Percentiles rank a stretch among this genome's conserved stretches.
Conservation (phyloP, 2,113 vertebrate genomes). For the Hylia prasina region DNA sequence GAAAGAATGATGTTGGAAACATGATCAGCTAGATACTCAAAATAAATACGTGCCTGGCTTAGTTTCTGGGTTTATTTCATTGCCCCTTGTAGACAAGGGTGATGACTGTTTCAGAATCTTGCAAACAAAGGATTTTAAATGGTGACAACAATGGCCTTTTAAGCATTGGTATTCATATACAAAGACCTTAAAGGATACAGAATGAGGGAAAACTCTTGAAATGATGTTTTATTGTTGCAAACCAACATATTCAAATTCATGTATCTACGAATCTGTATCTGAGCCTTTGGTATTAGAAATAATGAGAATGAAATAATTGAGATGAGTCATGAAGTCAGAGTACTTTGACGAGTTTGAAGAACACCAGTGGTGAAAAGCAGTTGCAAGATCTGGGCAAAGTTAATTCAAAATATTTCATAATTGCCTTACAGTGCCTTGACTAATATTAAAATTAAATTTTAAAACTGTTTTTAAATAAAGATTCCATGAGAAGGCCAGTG, state of each 20-base stretch:
- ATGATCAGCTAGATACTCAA: background rate
- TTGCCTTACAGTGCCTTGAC: background rate
- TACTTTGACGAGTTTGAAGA: background rate
- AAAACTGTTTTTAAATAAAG: background rate
- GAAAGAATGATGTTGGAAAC: background rate
- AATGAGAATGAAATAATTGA: background rate
- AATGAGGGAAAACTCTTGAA: background rate
- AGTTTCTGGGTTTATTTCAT: background rate
- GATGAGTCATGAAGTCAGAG: background rate
- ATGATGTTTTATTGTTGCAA: background rate
- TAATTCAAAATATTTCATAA: background rate
- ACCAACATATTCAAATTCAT: background rate
- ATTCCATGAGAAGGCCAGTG: background rate
- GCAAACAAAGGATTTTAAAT: background rate
- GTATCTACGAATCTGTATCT: background rate
- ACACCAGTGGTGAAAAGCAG: background rate
- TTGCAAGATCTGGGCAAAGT: background rate
- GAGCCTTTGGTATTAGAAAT: background rate
- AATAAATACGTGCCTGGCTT: background rate
- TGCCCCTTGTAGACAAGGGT: background rate
- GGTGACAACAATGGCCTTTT: background rate
- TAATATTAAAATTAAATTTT: background rate
- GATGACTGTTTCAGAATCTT: background rate
- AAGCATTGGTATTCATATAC: background rate
- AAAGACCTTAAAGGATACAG: background rate